Conservation (phyloP, 2,113 vertebrate species). For the Origma solitaria region DNA sequence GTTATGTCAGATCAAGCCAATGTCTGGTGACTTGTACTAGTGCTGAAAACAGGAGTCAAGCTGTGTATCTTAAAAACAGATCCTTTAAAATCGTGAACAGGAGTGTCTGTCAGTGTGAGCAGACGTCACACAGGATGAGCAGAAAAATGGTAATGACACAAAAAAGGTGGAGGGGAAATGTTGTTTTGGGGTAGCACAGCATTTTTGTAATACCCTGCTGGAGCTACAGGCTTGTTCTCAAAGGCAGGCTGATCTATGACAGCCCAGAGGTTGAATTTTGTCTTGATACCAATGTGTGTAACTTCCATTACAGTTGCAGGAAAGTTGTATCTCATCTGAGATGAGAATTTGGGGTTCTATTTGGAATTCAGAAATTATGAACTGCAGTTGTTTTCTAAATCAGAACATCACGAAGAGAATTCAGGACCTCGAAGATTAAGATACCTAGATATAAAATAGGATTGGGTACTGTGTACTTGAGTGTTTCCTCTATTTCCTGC, state of each 20-base stretch:
- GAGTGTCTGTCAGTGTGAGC: not conserved
- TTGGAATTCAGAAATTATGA: not conserved
- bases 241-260: not conserved
- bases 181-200: not conserved
- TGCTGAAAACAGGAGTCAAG: not conserved
- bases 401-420: not conserved
- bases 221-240: not conserved
- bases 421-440: not conserved
- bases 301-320: not conserved
- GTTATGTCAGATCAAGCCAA: not conserved
- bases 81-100: not conserved
- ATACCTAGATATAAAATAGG: not conserved
- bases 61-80: not conserved
- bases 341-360: not conserved
- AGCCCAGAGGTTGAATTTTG: not conserved
- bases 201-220: not conserved
- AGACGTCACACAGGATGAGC: not conserved
- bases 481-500: not conserved
- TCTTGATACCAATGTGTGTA: not conserved
- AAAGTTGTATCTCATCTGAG: not conserved
- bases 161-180: not conserved
- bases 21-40: not conserved
- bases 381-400: not conserved
- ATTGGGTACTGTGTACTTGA: not conserved
- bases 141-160: not conserved